These are phyloP conservation scores for Acanthaster planci DNA, from an alignment of 35 echinoderm and acorn worm genomes.

Conservation along the genomic window DNA sequence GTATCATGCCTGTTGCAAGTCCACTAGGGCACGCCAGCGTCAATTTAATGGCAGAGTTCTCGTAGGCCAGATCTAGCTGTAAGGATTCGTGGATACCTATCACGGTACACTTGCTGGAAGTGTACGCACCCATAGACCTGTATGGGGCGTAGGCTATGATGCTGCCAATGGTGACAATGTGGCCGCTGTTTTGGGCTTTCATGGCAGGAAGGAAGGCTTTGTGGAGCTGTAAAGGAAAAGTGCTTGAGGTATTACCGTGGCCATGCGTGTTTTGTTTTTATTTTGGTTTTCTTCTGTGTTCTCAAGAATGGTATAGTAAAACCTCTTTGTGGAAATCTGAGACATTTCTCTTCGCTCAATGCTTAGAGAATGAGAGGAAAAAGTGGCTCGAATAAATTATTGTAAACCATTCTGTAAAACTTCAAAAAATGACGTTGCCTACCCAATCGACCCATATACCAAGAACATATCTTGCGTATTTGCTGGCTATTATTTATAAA, in stretches of 20 bases:
- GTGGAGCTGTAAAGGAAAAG: constrained; percentile 58
- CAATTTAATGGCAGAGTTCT: constrained; percentile 5
- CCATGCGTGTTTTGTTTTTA: no score
- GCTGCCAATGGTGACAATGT: constrained; percentile 89
- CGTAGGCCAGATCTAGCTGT: constrained; percentile 42
- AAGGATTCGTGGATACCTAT: constrained; percentile 72
- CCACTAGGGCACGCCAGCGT: constrained; percentile 54
- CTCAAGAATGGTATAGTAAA: not conserved
- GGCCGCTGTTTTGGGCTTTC: constrained; percentile 71
- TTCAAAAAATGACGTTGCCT: no score
- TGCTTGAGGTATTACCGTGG: no score
- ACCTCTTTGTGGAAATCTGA: not conserved
- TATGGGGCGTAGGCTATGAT: constrained; percentile 52
- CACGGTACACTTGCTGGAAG: constrained; percentile 77
- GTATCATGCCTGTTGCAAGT: constrained; percentile 53
- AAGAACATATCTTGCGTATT: no score
- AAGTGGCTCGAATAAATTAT: no score
- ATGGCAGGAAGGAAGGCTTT: constrained; percentile 85
- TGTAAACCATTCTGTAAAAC: no score
- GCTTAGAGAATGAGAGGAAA: no score
- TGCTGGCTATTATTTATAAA: no score
- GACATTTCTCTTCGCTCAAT: no score
- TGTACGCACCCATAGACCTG: constrained; percentile 75
- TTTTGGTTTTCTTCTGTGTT: no score
- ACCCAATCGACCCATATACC: no score